Base-by-base conservation (phyloP, 2,113 vertebrate genomes). In the Antennarius striatus region DNA sequence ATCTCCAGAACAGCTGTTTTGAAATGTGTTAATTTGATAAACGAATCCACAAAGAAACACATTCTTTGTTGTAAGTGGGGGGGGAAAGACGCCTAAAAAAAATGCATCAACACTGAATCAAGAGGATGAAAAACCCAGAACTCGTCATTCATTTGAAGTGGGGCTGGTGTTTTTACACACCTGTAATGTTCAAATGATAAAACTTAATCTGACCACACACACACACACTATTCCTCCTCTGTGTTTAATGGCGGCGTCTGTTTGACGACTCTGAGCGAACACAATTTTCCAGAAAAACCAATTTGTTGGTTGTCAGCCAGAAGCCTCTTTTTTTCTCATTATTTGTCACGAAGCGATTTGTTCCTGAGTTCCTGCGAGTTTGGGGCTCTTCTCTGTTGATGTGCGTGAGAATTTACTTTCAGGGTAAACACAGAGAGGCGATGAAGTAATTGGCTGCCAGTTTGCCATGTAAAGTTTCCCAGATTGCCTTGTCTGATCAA, bases 301-400 rank as follows among this genome's bases (percentile, higher is more conserved):
- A 85, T 88, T 85, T 88, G 70, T 83, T 75, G 62, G 30, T 80
- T 84, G 86, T 85, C 87, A 81, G 58, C 74, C 82, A 75, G 61
- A 70, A 76, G 53, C 61, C 54, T 11, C 7, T 15, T 6, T 16
- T 52, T 67, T 55, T 49, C 47, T 69, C 72, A 66, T 81, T 77
- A 79, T 87, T 81, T 82, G 81, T 73, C 79, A 77, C 13, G n/a
- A 63, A 73, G 79, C n/a, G 55, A 75, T 84, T 78, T 76, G 78
- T 83, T 84, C 71, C 56, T 78, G 45, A 22, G 78, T 83, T 83
- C 71, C 56, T 78, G 45, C 22, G 68, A 70, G 70, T 83, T 71
- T 62, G 10, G 39, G 32, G 45, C 68, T 75, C 53, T 45, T 69
- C 68, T 72, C 61, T 73, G 74, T 73, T 79, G 75, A 77, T 73